Evolutionary conservation across 2,888 invertebrate species (phyloP).

Genomic region (Apodemia mormo): DNA sequence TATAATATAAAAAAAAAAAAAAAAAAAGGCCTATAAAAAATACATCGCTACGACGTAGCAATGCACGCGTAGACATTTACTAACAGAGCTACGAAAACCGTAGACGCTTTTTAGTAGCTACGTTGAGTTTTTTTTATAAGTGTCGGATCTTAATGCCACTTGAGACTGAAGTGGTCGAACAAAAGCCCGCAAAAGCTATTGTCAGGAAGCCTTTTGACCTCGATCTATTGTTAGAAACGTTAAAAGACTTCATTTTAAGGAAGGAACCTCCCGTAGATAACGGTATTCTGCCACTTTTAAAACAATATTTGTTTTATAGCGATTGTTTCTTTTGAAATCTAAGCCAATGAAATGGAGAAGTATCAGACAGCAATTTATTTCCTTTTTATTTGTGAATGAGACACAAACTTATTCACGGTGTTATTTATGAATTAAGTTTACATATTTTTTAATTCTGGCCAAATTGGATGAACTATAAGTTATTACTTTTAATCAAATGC

Average conservation of each 20-base stretch:
- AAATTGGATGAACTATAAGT: too few species aligned
- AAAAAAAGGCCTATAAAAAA: slow-evolving; percentile 10
- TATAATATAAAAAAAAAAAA: too few species aligned
- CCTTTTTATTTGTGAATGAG: neutral
- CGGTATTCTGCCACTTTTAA: slow-evolving; percentile 22
- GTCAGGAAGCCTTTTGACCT: slow-evolving; percentile 46
- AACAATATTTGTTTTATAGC: slow-evolving; percentile 13
- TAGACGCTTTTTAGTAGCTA: slow-evolving; percentile 28
- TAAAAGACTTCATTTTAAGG: slow-evolving; percentile 39
- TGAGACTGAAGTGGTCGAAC: slow-evolving; percentile 42
- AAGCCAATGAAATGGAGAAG: neutral
- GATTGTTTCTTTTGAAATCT: slow-evolving; percentile 4
- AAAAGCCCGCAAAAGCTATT: slow-evolving; percentile 44
- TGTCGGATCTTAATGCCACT: slow-evolving; percentile 42
- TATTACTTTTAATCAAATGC: too few species aligned
- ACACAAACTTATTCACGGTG: too few species aligned
- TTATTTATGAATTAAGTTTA: too few species aligned
- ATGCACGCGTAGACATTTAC: slow-evolving; percentile 9
- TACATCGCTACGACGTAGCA: slow-evolving; percentile 23
- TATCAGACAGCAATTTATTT: neutral
- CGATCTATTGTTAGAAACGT: slow-evolving; percentile 42
- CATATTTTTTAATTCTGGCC: too few species aligned
- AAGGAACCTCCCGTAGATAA: slow-evolving; percentile 37
- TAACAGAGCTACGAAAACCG: slow-evolving; percentile 19
- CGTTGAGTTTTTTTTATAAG: slow-evolving; percentile 35